These are phyloP conservation scores for Anticlea derivata DNA, from an alignment of 2,888 invertebrate species.

Conservation along the genomic window DNA sequence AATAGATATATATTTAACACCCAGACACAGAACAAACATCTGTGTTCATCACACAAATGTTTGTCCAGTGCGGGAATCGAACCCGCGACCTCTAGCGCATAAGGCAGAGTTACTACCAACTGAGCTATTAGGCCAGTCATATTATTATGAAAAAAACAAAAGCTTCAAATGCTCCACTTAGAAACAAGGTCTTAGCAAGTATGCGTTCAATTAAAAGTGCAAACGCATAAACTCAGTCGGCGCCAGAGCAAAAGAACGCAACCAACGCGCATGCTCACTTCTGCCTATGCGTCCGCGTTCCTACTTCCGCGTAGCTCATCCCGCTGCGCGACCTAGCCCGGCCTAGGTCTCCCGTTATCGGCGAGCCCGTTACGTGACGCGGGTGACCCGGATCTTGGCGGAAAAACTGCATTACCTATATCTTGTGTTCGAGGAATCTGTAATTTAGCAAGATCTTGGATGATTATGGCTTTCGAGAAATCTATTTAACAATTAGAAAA, in stretches of 20 bases:
- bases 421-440: conserved; percentile 22
- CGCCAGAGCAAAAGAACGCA: conserved; percentile 17
- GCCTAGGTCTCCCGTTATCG: conserved; percentile 74
- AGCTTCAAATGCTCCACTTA: neutral
- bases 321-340: conserved; percentile 78
- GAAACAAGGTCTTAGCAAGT: neutral
- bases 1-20: no score
- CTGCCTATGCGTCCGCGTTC: conserved; percentile 58
- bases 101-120: no score
- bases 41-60: no score
- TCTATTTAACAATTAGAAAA: neutral
- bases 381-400: conserved; percentile 75
- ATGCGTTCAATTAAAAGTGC: no score
- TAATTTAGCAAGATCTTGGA: conserved; percentile 1
- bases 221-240: neutral
- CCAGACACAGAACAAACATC: no score
- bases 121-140: no score
- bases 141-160: no score
- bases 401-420: conserved; percentile 47
- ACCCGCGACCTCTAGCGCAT: no score
- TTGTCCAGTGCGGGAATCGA: no score
- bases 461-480: neutral
- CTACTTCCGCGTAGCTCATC: conserved; percentile 81
- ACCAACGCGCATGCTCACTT: conserved; percentile 4
- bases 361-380: conserved; percentile 78